A percentile compares a stretch with the other conserved stretches of the same genome.
phyloP scores from a whole-genome alignment of 2,797 vertebrate species.

The Hippocampus kuda region DNA sequence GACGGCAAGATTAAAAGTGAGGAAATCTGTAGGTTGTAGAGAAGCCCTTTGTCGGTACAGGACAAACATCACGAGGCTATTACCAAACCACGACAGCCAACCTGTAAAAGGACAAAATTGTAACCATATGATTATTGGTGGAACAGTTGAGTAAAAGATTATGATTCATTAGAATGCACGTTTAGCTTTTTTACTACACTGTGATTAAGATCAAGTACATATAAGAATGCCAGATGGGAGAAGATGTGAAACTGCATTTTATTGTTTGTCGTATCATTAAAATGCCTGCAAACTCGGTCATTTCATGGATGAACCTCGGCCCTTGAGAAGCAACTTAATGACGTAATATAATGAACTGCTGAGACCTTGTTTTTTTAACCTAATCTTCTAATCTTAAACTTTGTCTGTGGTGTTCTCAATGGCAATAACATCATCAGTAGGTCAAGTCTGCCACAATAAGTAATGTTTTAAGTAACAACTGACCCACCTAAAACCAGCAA shows the following conservation, averaged over 20 bases:
- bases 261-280: no score
- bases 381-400: neutral
- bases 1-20: slow-evolving; percentile 78
- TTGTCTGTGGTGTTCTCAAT: neutral
- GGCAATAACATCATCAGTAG: neutral
- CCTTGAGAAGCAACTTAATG: neutral
- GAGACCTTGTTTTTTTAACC: no score
- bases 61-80: slow-evolving; percentile 80
- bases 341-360: neutral
- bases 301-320: no score
- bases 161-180: neutral
- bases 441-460: neutral
- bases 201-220: no score
- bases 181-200: no score
- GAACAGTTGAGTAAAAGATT: neutral
- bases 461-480: neutral
- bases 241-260: no score
- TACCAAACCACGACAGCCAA: slow-evolving; percentile 85
- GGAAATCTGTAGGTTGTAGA: slow-evolving; percentile 76
- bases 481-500: slow-evolving; percentile 73
- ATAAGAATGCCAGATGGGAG: no score
- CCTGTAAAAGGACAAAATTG: slow-evolving; percentile 51
- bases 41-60: slow-evolving; percentile 73
- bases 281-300: no score
- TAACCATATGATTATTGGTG: neutral